phyloP scores from a whole-genome alignment of 2,888 invertebrate species.

The Lumbricus terrestris region DNA sequence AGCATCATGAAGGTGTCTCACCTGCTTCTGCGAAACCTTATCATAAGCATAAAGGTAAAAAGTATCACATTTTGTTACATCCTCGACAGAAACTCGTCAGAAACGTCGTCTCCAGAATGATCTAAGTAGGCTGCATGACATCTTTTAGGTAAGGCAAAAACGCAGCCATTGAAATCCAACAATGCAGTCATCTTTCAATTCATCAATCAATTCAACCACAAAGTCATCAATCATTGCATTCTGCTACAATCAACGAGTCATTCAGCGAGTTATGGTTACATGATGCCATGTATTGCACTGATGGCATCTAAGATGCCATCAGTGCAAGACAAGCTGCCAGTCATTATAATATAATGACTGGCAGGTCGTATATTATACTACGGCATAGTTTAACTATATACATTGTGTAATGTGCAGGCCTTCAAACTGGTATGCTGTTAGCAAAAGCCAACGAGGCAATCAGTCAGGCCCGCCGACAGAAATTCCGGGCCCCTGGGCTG shows the following conservation, averaged over 20 bases:
- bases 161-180: background rate
- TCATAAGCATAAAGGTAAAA: background rate
- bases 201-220: background rate
- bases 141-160: too few relatives aligned
- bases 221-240: background rate
- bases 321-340: background rate
- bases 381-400: too few relatives aligned
- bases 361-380: too few relatives aligned
- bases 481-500: too few relatives aligned
- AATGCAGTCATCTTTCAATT: background rate
- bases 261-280: background rate
- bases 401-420: too few relatives aligned
- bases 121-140: background rate
- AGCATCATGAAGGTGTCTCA: background rate
- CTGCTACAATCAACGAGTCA: background rate
- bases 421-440: too few relatives aligned
- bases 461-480: too few relatives aligned
- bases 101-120: background rate
- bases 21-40: background rate
- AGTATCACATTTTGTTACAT: background rate
- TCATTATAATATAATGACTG: too few relatives aligned
- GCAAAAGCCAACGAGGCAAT: background rate
- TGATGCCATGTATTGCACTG: too few relatives aligned
- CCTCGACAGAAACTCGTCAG: background rate
- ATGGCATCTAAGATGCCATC: background rate